Conservation (phyloP, 2,797 vertebrate species). For the Xerus rutilus region DNA sequence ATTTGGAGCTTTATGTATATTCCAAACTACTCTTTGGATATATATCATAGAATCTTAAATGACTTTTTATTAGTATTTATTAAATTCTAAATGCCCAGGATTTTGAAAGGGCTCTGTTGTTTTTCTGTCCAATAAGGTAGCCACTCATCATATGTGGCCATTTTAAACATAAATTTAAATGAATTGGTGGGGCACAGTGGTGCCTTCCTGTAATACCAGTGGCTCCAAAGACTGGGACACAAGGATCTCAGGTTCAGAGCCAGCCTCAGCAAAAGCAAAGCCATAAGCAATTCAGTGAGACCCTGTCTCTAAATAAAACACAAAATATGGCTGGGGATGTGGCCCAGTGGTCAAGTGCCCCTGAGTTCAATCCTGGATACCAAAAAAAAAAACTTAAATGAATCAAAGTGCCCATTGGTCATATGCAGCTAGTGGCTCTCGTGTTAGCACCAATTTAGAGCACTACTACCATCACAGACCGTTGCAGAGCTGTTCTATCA, state of each 20-base stretch:
- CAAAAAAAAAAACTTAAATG: not conserved
- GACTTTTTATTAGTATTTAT: not conserved
- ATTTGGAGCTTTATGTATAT: not conserved
- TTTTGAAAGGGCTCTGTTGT: not conserved
- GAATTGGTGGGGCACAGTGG: too few species aligned
- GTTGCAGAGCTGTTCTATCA: not conserved
- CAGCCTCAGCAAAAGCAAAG: too few species aligned
- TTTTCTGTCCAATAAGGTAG: not conserved
- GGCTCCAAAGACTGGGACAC: too few species aligned
- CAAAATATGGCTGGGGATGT: too few species aligned
- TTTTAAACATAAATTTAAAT: conserved; percentile 7
- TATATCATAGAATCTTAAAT: not conserved
- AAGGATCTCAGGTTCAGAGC: too few species aligned
- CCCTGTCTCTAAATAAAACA: too few species aligned
- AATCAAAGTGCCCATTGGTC: not conserved
- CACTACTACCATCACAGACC: not conserved
- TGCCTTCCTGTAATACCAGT: too few species aligned
- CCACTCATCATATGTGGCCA: not conserved
- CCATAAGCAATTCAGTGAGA: too few species aligned
- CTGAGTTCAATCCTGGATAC: too few species aligned
- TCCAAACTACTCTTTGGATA: not conserved
- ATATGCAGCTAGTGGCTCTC: not conserved
- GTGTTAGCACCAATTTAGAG: not conserved
- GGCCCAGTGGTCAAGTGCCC: too few species aligned
- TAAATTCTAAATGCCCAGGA: not conserved